A percentile compares a stretch with the other conserved stretches of the same genome.
Evolutionary conservation across 2,888 invertebrate genomes (phyloP).

Genomic region (Periphyllus acericola): DNA sequence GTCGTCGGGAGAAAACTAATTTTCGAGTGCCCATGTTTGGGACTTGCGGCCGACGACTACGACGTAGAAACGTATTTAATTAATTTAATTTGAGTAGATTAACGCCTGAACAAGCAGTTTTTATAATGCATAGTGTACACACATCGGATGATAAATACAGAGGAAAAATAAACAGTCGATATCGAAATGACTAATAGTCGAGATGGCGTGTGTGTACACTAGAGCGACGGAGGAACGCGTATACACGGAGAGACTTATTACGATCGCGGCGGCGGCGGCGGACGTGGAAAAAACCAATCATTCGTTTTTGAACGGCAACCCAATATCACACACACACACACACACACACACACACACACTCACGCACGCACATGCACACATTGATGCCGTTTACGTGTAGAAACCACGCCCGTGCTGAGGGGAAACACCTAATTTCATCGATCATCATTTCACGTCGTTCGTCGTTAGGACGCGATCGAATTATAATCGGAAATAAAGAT

Average conservation of each 20-base stretch:
- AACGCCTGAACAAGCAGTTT: no score
- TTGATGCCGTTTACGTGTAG: neutral
- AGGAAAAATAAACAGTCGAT: no score
- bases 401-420: neutral
- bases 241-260: neutral
- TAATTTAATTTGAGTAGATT: no score
- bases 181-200: neutral
- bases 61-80: no score
- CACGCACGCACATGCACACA: neutral
- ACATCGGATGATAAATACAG: no score
- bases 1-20: no score
- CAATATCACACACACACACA: neutral
- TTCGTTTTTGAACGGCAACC: neutral
- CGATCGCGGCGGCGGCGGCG: neutral
- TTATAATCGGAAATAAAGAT: neutral
- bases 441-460: neutral
- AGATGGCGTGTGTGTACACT: neutral
- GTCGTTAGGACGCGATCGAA: neutral
- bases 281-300: neutral
- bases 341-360: neutral
- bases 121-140: no score
- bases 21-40: no score
- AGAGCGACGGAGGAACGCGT: neutral
- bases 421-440: slow-evolving; percentile 20
- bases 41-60: no score